Conservation (phyloP, 2,113 vertebrate species). For the Ploceus nigricollis region DNA sequence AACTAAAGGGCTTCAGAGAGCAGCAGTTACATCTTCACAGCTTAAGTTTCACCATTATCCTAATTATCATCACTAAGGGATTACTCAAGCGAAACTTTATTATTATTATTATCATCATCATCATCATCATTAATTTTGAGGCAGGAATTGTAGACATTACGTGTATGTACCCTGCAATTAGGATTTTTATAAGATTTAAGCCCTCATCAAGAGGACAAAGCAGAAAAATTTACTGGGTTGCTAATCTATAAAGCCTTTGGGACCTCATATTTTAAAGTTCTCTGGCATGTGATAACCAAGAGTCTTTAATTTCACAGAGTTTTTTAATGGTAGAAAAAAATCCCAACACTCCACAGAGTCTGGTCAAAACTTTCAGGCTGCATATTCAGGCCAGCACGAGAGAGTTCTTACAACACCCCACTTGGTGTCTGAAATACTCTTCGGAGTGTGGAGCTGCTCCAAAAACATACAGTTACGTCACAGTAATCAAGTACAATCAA, state of each 20-base stretch:
- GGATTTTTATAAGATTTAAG: neutral
- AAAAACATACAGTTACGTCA: accelerated
- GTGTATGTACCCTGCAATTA: neutral
- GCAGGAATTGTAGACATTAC: neutral
- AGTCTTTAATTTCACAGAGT: neutral
- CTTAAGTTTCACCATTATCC: neutral
- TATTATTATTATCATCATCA: neutral
- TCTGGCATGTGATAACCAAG: neutral
- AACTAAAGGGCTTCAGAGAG: neutral
- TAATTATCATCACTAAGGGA: neutral
- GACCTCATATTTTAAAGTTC: neutral
- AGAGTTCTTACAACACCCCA: neutral
- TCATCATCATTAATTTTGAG: neutral
- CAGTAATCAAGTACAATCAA: slow-evolving; percentile 5
- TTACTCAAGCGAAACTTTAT: neutral
- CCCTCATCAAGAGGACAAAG: neutral
- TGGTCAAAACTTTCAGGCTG: neutral
- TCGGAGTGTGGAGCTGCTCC: neutral
- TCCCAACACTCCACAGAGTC: neutral
- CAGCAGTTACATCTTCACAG: neutral
- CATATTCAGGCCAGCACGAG: neutral
- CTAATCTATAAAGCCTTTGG: neutral
- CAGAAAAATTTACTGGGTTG: neutral
- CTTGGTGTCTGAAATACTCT: neutral
- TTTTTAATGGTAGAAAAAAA: neutral